Conservation (phyloP, 2,888 invertebrate species). For the Megastigmus dorsalis region DNA sequence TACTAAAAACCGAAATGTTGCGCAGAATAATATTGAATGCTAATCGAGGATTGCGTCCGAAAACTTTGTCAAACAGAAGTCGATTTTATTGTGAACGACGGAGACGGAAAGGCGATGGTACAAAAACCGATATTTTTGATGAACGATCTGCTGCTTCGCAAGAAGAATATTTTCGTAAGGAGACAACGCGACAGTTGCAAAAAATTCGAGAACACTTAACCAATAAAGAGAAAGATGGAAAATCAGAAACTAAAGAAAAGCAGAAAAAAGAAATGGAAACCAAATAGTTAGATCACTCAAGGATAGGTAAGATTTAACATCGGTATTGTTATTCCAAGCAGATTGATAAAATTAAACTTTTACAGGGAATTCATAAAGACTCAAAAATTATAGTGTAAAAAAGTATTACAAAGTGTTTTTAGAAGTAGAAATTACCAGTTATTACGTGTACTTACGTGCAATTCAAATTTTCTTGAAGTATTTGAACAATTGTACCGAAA, state of each 20-base stretch:
- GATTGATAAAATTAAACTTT: too few species aligned
- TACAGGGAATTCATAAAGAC: too few species aligned
- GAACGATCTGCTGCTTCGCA: constrained; percentile 66
- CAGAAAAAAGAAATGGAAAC: constrained; percentile 11
- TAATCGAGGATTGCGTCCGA: neutral
- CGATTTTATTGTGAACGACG: constrained; percentile 62
- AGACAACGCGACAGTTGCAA: constrained; percentile 64
- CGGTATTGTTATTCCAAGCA: too few species aligned
- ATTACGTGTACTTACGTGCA: constrained; percentile 71
- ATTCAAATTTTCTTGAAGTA: constrained; percentile 68
- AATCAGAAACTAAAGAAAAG: constrained; percentile 52
- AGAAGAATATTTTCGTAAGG: constrained; percentile 67
- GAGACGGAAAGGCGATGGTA: constrained; percentile 66
- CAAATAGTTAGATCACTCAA: neutral
- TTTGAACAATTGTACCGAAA: constrained; percentile 67
- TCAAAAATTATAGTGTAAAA: too few species aligned
- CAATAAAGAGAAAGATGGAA: constrained; percentile 7
- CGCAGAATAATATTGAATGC: neutral
- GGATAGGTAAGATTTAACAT: neutral
- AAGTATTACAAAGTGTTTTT: too few species aligned
- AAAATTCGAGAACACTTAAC: constrained; percentile 58
- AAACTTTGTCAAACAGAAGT: neutral
- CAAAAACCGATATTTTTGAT: constrained; percentile 67
- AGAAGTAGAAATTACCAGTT: too few species aligned
- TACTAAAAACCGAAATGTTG: constrained; percentile 25